Base-by-base conservation (phyloP, 2,888 invertebrate species). In the Acrobasis consociella region DNA sequence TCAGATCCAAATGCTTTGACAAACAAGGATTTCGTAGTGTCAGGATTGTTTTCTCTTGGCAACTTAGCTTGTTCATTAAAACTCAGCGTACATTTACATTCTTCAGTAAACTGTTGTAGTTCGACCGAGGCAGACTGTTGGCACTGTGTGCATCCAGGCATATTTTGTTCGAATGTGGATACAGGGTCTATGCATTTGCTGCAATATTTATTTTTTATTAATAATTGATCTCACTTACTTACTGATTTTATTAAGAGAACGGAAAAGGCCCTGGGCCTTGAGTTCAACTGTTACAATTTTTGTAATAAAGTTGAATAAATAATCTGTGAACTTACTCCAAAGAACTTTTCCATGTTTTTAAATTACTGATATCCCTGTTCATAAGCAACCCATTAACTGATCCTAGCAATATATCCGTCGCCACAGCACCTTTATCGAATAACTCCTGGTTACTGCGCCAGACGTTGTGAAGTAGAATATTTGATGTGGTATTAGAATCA, bases 121-220 rank as follows among this genome's bases (percentile, higher is more conserved):
- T 74, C 69, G 37, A 51, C 60, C 64, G 58, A 50, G 42, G 62
- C 65, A 63, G 63, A 50, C 46, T 56, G 60, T 3, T 62, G 60
- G 60, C 90, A 90, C 61, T 73, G 70, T 9, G 63, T 50, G 71
- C 89, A 91, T 22, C 65, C 46, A 61, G 76, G 70, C 38, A 83
- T 22, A 15, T 80, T 74, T 16, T 76, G 73, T 64, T 85, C 75
- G 64, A 90, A 77, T 31, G 85, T 59, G 49, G 69, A 62, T 60
- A 80, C 64, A 31, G 86, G 78, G 71, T 89, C 83, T 62, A 69
- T 58, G 64, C 82, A 75, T 64, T 82, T 74, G 64, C 90, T 90
- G 76, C 31, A 31, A 31, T 31, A 31, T 31, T 7, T 31, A 31
- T 31, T 5, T 31, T 31, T 31, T 39, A 39, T 39, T 39, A 1